phyloP scores from a whole-genome alignment of 1,140 invertebrate species.

The Acyrthosiphon pisum region DNA sequence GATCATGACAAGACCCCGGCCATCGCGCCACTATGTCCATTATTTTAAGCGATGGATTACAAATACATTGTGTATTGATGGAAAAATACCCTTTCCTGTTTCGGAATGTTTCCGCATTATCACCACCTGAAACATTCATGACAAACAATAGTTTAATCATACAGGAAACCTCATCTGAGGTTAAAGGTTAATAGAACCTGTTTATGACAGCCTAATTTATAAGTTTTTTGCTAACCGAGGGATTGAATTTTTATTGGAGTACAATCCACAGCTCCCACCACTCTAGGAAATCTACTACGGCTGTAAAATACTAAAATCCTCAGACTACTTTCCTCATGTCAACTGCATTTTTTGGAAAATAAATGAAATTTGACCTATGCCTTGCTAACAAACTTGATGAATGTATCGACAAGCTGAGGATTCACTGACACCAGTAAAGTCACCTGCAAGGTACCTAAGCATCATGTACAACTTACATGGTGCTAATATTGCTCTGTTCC shows the following conservation, averaged over 20 bases:
- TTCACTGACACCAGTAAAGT: not conserved
- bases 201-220: not conserved
- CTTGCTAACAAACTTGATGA: constrained; percentile 12
- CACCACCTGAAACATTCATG: not conserved
- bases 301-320: not conserved
- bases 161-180: not conserved
- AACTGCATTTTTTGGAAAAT: not conserved
- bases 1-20: no score
- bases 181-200: no score
- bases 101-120: not conserved
- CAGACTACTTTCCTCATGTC: not conserved
- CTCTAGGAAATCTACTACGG: constrained; percentile 61
- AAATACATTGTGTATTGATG: no score
- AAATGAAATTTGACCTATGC: not conserved
- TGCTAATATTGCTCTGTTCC: not conserved
- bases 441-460: not conserved
- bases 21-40: no score
- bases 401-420: no score
- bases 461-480: not conserved
- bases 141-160: not conserved
- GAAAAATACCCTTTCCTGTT: no score
- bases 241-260: constrained; percentile 63
- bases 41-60: no score
- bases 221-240: constrained; percentile 56
- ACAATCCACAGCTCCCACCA: constrained; percentile 64